Evolutionary conservation across 2,113 vertebrate genomes (phyloP), one percentile per base, ranked within the genome.

Genomic region (Hypanus sabinus): DNA sequence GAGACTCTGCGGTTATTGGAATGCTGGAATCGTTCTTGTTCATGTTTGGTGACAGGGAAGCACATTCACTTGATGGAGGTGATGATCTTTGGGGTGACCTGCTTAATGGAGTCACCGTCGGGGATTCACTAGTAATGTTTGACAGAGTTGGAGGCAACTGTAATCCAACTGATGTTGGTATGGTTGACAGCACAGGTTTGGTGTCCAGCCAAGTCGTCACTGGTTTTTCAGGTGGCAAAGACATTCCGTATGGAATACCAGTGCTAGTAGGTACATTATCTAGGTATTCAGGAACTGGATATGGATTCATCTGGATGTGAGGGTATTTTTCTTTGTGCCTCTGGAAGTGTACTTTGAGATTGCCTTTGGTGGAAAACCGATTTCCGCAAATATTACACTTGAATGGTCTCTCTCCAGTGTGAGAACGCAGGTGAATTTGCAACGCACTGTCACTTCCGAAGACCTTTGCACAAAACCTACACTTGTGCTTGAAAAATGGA

Each of bases 401-500:
- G 95, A 98, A 99, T 94, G 99, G 99, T 95, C 99, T 97, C 96
- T 99, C 99, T 0, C 99, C 99, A 5, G 99, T 99, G 95, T 99
- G 99, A 0, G 99, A 99, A 94, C 99, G 99, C 95, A 99, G 97
- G 96, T 99, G 99, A 94, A 99, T 99, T 96, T 99, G 99, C 95
- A 99, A 96, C 94, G 99, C 99, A 4, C 99, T 99, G 96, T 99
- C 99, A 94, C 99, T 99, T 95, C 99, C 99, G 95, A 99, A 99
- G 95, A 99, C 99, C 97, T 99, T 99, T 96, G 99, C 99, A 96
- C 99, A 99, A 96, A 99, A 99, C 87, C 98, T 97, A 96, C 99
- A 99, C 96, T 99, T 99, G 95, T 99, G 99, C 96, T 99, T 99
- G 95, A 99, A 99, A 96, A 99, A 99, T n/a, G 99, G 98, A 96